Base-by-base conservation (phyloP, 2,797 vertebrate genomes). In the Sebastes dallii region DNA sequence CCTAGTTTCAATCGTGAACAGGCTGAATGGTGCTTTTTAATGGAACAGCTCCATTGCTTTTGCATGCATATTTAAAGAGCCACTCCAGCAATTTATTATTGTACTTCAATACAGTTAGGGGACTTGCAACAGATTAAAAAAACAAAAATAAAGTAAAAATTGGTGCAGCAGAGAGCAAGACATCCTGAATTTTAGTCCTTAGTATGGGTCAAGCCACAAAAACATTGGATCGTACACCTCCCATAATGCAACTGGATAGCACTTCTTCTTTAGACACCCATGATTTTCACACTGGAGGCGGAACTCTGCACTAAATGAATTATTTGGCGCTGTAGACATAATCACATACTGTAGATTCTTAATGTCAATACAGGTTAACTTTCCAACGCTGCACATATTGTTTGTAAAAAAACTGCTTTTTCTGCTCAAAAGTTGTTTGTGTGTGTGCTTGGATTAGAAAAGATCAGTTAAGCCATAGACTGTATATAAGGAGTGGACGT, bases 11-110 rank as follows among this genome's bases (percentile, higher is more conserved):
- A 3, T 22, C 18, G 20, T 50, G 52, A 54, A 60, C 32, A 54
- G 25, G 55, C 14, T 29, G 6, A 5, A 52, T 36, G 2, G n/a
- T 54, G 8, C 52, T 29, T 68, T 52, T 20, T 20, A 52, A 27
- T 66, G 8, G 8, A 46, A 32, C 27, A 18, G 20, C 9, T 22
- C 29, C 6, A 11, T 3, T 25, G 61, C 74, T 54, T 70, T 74
- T 77, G 24, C 58, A 73, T 52, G 6, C 27, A 46, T 36, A 67
- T 14, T 80, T 74, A 76, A 27, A 77, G 67, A 61, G 36, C 6
- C 34, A 27, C 55, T 71, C 20, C 12, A 18, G 32, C 32, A 22
- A 29, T 84, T 75, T n/a, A 72, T 6, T 50, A 58, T 3, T 14
- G 20, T 58, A 24, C 13, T 60, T 52, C 50, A 4, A 52, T 16